Percentiles rank a stretch among this genome's conserved stretches.
Conservation (phyloP, 2,888 invertebrate genomes). For the Tridacna crocea region DNA sequence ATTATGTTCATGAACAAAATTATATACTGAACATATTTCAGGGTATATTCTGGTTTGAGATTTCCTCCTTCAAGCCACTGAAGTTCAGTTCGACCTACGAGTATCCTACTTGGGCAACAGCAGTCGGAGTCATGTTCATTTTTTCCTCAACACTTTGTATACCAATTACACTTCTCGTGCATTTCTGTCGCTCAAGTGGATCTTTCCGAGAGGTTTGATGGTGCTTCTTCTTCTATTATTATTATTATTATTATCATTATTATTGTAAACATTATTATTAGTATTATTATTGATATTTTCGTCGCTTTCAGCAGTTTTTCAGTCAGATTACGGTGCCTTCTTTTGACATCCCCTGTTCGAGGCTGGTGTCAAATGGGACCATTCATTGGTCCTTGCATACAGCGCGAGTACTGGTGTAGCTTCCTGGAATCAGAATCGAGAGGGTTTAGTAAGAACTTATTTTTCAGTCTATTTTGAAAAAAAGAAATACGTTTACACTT, state of each 20-base stretch:
- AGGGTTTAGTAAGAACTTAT: too few relatives aligned
- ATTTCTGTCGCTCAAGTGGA: constrained; percentile 13
- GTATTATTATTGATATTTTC: neutral
- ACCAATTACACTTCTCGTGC: constrained; percentile 18
- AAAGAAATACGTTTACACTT: too few relatives aligned
- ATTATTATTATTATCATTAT: neutral
- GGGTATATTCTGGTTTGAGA: constrained; percentile 42
- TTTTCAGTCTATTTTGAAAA: too few relatives aligned
- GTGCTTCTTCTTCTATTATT: neutral
- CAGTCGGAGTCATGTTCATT: constrained; percentile 26
- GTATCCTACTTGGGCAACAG: constrained; percentile 44
- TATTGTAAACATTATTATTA: neutral
- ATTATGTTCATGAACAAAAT: too few relatives aligned
- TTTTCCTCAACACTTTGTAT: constrained; percentile 44
- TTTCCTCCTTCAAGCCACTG: constrained; percentile 37
- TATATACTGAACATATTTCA: constrained; percentile 3
- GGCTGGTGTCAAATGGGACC: too few relatives aligned
- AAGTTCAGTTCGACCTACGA: constrained; percentile 25
- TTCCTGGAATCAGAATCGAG: too few relatives aligned
- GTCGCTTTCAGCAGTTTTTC: neutral
- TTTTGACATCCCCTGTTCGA: too few relatives aligned
- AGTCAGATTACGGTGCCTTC: neutral
- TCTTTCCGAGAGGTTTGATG: constrained; percentile 14
- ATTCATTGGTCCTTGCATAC: too few relatives aligned
- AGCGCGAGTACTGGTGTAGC: neutral